Evolutionary conservation across 2,797 vertebrate species (phyloP), one percentile per base, ranked within the genome.

Genomic region (Acridotheres tristis): DNA sequence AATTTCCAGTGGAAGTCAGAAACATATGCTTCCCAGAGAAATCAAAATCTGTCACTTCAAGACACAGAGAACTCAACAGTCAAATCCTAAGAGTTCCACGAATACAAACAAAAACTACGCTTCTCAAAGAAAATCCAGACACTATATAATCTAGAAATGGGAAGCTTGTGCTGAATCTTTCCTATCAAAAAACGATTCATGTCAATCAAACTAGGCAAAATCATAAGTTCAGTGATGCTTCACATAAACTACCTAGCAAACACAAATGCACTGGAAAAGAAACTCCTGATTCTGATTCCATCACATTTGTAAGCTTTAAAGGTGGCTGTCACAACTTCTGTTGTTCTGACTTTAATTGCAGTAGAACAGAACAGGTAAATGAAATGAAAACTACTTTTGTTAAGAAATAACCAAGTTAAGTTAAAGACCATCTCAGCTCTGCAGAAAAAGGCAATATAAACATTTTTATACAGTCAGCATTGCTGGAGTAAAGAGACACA

Each of bases 171-270:
- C 30, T 76, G 51, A 91, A 73, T 25, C 16, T 40, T 51, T 62
- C 23, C 58, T 54, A 42, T 58, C n/a, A 51, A 51, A 68, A 81
- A 68, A 58, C 0, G 0, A 15, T 25, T 59, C 12, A 25, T 1
- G 2, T 50, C 34, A 87, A 47, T 36, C 53, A 34, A 55, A 15
- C 16, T 43, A 50, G 27, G 30, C 36, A 85, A 91, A 77, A 40
- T 4, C 0, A 0, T 58, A 63, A 63, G 25, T 83, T 65, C 20
- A 71, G 58, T 13, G 5, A 6, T 45, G 25, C 65, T 53, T 58
- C 38, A 58, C n/a, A 76, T 15, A 32, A 65, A 53, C 38, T 65
- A 65, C 10, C 21, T 6, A 32, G n/a, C 11, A 63, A 40, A 53
- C 19, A 85, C 6, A 75, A 65, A 59, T 7, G 3, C 9, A 77